phyloP scores from a whole-genome alignment of 2,113 vertebrate genomes.

The Grantiella picta region DNA sequence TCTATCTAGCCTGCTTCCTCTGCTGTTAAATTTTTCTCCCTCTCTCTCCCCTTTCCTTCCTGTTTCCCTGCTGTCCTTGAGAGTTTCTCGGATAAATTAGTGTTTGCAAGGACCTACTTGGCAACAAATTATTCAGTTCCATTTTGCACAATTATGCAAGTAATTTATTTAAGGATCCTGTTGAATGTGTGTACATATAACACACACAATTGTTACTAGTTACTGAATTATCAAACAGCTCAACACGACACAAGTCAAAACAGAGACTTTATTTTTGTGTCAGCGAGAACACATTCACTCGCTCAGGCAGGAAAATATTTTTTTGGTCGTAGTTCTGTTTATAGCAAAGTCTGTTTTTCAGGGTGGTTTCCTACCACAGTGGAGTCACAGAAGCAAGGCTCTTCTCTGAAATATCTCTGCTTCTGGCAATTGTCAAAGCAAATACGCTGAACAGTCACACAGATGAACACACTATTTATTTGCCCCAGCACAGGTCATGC shows the following conservation, averaged over 20 bases:
- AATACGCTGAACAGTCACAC: background rate
- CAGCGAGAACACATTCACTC: background rate
- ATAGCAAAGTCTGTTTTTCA: background rate
- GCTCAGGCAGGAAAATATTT: background rate
- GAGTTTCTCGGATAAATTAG: slow-evolving; percentile 33
- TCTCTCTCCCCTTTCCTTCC: background rate
- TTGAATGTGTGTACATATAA: background rate
- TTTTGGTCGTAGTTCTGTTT: background rate
- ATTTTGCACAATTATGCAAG: slow-evolving; percentile 15
- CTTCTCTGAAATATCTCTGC: background rate
- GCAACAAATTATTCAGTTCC: background rate
- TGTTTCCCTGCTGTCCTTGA: background rate
- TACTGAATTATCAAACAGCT: slow-evolving; percentile 7
- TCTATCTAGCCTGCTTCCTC: background rate
- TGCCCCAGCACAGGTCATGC: background rate
- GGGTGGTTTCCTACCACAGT: background rate
- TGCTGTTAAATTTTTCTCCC: background rate
- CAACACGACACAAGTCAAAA: background rate
- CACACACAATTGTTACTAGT: background rate
- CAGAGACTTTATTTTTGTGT: background rate
- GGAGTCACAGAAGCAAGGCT: background rate
- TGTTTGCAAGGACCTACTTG: slow-evolving; percentile 6
- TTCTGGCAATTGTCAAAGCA: slow-evolving; percentile 18
- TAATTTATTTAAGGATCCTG: slow-evolving; percentile 17
- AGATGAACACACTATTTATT: background rate